A percentile compares a stretch with the other conserved stretches of the same genome.
phyloP scores from a whole-genome alignment of 1,140 invertebrate species.

The Hermetia illucens region DNA sequence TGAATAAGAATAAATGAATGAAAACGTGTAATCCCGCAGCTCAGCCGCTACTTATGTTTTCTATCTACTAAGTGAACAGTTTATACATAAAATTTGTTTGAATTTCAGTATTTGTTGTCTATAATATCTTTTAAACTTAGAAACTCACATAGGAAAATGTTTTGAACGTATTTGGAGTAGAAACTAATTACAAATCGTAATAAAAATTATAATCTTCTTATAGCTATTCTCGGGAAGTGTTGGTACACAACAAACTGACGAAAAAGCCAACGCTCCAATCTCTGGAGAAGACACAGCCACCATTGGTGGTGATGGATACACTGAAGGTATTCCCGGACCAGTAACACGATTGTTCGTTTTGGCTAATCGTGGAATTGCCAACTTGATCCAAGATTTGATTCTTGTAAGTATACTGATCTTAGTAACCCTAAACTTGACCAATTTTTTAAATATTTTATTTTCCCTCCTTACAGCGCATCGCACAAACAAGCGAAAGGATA shows the following conservation, averaged over 20 bases:
- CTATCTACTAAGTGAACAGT: too few species aligned
- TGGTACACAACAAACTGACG: conserved; percentile 42
- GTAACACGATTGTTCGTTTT: conserved; percentile 71
- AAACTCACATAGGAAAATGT: too few species aligned
- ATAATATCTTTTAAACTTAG: too few species aligned
- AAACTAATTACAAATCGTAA: too few species aligned
- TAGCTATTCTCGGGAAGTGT: conserved; percentile 58
- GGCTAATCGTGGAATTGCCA: conserved; percentile 67
- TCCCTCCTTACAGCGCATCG: conserved; percentile 45
- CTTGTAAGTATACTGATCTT: conserved; percentile 47
- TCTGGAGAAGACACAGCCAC: conserved; percentile 34
- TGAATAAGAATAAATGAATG: conserved; percentile 1
- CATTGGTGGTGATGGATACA: conserved; percentile 38
- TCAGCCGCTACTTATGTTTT: neutral
- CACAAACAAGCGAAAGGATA: conserved; percentile 73
- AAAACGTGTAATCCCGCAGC: neutral
- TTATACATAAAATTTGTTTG: too few species aligned
- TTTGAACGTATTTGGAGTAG: too few species aligned
- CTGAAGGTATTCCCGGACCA: conserved; percentile 68
- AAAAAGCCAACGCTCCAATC: conserved; percentile 35
- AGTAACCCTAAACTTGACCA: too few species aligned
- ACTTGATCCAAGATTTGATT: conserved; percentile 72
- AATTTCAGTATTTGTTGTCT: too few species aligned
- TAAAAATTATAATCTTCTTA: too few species aligned
- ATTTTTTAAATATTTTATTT: neutral